Evolutionary conservation across 2,888 invertebrate genomes (phyloP), one percentile per base, ranked within the genome.

Genomic region (Urechis unicinctus): DNA sequence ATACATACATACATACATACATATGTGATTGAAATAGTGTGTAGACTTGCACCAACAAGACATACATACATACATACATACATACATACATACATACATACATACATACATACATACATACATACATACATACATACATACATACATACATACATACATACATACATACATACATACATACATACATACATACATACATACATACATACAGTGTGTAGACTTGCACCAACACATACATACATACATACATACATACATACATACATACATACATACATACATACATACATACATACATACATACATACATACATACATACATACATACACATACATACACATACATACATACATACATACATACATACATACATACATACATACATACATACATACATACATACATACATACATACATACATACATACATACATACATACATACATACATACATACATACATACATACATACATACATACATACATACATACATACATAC

Each of bases 201-300:
- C 25, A 53, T 49, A 49, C 53, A 50, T 50, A 49, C 44, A 52
- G 13, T 30, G 5, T 17, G 21, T 22, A 45, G 26, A 43, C 9
- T 50, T 5, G 41, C 6, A 17, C 25, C 5, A 29, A 5, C 3
- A 52, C 25, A 26, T 52, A 47, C 44, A 28, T 50, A 17, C 24
- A 46, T 51, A 28, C 24, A 43, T 43, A 41, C 28, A 53, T 47
- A 53, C 31, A 56, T 53, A 41, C 26, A 52, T 56, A 45, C 42
- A 56, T 56, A 56, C 21, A 45, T 45, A 45, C 21, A 45, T 52
- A 45, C 42, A 56, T 56, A 52, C 29, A 52, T 56, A 30, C 42
- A 56, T 56, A 45, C 26, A 56, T 52, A 29, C 22, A 52, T 52
- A 45, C 22, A 52, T 46, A 28, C 6, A 29, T 2, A 22, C 4